Percentiles rank a stretch among this genome's conserved stretches.
Conservation (phyloP, 2,113 vertebrate species). For the Pseudorectes ferrugineus region DNA sequence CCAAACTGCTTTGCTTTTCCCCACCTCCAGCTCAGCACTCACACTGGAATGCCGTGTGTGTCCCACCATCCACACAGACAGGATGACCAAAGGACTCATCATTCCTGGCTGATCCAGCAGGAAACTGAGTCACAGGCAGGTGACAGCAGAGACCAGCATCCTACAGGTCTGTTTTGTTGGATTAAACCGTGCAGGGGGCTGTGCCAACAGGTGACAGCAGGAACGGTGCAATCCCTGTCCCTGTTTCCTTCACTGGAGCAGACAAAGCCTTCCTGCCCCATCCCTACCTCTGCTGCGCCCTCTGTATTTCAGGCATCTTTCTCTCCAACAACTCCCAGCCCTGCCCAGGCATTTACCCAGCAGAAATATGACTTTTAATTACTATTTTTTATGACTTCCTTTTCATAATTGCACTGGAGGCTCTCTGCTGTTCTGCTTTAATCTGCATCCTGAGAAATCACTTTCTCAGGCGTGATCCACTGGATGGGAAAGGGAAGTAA, state of each 20-base stretch:
- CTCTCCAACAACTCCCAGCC: background rate
- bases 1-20: background rate
- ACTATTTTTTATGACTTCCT: slow-evolving; percentile 50
- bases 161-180: background rate
- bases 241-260: background rate
- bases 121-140: background rate
- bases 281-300: background rate
- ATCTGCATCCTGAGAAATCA: slow-evolving; percentile 46
- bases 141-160: background rate
- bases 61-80: background rate
- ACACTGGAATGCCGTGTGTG: accelerated
- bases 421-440: slow-evolving; percentile 43
- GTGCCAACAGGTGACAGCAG: background rate
- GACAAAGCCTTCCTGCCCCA: background rate
- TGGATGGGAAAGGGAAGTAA: background rate
- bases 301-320: background rate
- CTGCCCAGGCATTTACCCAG: slow-evolving; percentile 14
- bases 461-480: background rate
- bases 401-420: slow-evolving; percentile 36
- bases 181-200: background rate
- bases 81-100: background rate
- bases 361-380: slow-evolving; percentile 58
- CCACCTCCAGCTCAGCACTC: background rate
- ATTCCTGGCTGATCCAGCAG: background rate
- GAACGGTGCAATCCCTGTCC: background rate